Evolutionary conservation across 2,888 invertebrate genomes (phyloP).

Genomic region (Ophion obscuratus): DNA sequence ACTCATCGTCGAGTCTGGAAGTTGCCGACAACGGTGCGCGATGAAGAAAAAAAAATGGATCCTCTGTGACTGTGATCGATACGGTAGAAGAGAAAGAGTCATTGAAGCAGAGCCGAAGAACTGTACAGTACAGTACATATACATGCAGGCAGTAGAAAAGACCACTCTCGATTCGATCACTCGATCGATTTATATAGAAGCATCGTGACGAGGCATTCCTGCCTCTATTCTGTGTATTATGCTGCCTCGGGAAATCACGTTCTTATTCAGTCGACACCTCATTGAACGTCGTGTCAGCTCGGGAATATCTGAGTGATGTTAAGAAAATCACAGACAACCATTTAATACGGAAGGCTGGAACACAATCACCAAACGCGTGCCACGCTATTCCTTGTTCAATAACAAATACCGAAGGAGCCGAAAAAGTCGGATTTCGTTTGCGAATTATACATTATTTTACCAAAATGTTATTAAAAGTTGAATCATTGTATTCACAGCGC

Average conservation of each 20-base stretch:
- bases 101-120: constrained; percentile 47
- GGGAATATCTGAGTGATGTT: constrained; percentile 29
- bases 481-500: no score
- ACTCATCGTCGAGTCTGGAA: constrained; percentile 51
- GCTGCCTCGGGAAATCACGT: constrained; percentile 56
- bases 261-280: constrained; percentile 55
- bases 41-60: constrained; percentile 27
- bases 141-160: constrained; percentile 23
- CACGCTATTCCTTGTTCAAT: not conserved
- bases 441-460: constrained; percentile 7
- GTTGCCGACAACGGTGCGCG: constrained; percentile 46
- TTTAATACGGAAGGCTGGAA: not conserved
- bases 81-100: constrained; percentile 57
- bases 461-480: no score
- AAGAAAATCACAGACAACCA: constrained; percentile 7
- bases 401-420: no score
- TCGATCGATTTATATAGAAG: constrained; percentile 66
- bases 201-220: constrained; percentile 67
- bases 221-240: constrained; percentile 42
- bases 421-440: not conserved
- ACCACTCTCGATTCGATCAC: constrained; percentile 65
- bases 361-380: not conserved
- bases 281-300: constrained; percentile 49
- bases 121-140: constrained; percentile 6
- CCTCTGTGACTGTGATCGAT: constrained; percentile 56